A percentile compares a stretch with the other conserved stretches of the same genome.
These are phyloP conservation scores for Pyrgilauda ruficollis DNA, from an alignment of 2,113 vertebrate species.

Conservation along the genomic window DNA sequence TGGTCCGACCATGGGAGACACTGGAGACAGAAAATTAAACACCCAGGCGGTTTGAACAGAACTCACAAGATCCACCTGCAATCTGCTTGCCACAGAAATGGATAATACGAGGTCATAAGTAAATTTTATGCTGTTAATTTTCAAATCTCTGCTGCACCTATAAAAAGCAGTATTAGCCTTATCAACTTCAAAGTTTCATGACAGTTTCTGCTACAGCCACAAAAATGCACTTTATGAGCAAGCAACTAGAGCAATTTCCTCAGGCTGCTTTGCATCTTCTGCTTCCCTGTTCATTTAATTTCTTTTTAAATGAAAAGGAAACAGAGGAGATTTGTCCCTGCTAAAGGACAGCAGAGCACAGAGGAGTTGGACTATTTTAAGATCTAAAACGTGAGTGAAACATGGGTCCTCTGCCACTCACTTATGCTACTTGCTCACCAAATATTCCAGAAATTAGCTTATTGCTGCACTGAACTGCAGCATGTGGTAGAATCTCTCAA, in stretches of 20 bases:
- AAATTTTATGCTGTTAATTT: background rate
- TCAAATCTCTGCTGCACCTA: background rate
- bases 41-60: background rate
- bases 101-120: background rate
- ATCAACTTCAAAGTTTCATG: background rate
- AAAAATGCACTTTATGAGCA: background rate
- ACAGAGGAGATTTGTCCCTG: background rate
- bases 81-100: background rate
- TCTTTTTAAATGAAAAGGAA: background rate
- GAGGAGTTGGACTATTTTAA: background rate
- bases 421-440: background rate
- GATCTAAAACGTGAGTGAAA: background rate
- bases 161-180: background rate
- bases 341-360: background rate
- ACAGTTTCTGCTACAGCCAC: background rate
- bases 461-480: background rate
- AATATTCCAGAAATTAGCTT: constrained; percentile 1
- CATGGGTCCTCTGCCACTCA: background rate
- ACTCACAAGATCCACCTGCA: background rate
- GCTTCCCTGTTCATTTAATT: background rate
- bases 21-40: background rate
- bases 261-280: background rate
- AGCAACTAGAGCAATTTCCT: background rate
- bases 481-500: background rate
- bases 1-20: background rate